Percentiles rank a stretch among this genome's conserved stretches.
These are phyloP conservation scores for Labrus mixtus DNA, from an alignment of 2,113 vertebrate genomes.

Conservation along the genomic window DNA sequence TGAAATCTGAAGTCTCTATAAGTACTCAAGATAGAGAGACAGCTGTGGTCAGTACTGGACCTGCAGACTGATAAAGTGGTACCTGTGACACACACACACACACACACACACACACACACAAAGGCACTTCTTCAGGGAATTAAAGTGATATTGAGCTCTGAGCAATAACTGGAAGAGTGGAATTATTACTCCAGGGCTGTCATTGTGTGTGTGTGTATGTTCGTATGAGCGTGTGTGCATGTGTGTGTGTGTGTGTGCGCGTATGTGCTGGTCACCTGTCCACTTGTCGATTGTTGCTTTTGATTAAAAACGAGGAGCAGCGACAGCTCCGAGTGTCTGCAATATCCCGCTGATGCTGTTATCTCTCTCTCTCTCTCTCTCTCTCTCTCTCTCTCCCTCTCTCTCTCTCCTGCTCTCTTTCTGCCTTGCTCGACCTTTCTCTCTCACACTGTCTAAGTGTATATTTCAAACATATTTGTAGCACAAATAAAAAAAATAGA, in stretches of 20 bases:
- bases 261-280: conserved; percentile 48
- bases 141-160: conserved; percentile 66
- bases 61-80: no score
- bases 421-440: neutral
- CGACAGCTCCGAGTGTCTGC: conserved; percentile 34
- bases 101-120: conserved; percentile 6
- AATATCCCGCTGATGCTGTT: conserved; percentile 42
- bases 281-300: conserved; percentile 57
- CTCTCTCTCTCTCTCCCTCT: neutral
- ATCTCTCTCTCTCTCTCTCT: conserved; percentile 1
- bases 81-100: conserved; percentile 26
- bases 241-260: conserved; percentile 40
- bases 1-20: no score
- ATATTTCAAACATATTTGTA: neutral
- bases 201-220: conserved; percentile 16
- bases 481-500: no score
- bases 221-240: conserved; percentile 37
- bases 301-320: conserved; percentile 57
- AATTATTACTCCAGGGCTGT: conserved; percentile 51
- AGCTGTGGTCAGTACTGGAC: conserved; percentile 10
- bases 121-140: conserved; percentile 32
- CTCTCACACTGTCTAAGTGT: neutral
- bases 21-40: neutral
- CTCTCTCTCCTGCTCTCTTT: neutral
- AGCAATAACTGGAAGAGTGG: conserved; percentile 61